Base-by-base conservation (phyloP, 2,888 invertebrate genomes). In the Horisme vitalbata region DNA sequence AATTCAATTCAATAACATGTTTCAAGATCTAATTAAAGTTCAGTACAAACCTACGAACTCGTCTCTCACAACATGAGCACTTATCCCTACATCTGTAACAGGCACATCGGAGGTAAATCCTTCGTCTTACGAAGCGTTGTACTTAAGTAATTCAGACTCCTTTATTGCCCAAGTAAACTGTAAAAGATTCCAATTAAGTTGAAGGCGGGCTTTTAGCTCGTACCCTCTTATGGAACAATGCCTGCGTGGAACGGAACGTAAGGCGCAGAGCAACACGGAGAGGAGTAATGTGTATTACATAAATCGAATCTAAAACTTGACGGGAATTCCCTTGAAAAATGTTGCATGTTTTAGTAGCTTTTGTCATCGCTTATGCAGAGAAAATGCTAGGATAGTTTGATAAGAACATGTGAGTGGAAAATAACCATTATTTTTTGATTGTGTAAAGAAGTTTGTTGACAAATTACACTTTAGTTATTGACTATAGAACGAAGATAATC, bases 181-280 rank as follows among this genome's bases (percentile, higher is more conserved):
- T 87, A 84, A 87, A 85, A 86, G 86, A 86, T 83, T 82, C 82
- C 85, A 86, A 87, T 86, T 86, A 87, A 83, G 75, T 49, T 72
- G 65, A 65, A 70, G 64, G 59, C 59, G 55, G 53, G 72, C 74
- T 77, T 75, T 75, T 74, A 78, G 68, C 63, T 60, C 60, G 55
- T 59, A 67, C 69, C 74, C 75, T 76, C 77, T 77, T 71, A 75
- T 61, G 61, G 75, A 78, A 84, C 84, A 83, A 83, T 75, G 61
- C 65, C 49, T 45, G 43, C 32, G 24, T 46, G 36, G 44, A 47
- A 36, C 43, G 37, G 31, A 36, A 50, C 48, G 46, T 49, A 49
- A 39, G 68, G 66, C 62, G 57, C 23, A 43, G 36, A 18, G 34
- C 49, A 41, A 36, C 21, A 32, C 33, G 36, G 26, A 35, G 7